Conservation (phyloP, 1,140 invertebrate genomes). For the Aradophagus sp. region DNA sequence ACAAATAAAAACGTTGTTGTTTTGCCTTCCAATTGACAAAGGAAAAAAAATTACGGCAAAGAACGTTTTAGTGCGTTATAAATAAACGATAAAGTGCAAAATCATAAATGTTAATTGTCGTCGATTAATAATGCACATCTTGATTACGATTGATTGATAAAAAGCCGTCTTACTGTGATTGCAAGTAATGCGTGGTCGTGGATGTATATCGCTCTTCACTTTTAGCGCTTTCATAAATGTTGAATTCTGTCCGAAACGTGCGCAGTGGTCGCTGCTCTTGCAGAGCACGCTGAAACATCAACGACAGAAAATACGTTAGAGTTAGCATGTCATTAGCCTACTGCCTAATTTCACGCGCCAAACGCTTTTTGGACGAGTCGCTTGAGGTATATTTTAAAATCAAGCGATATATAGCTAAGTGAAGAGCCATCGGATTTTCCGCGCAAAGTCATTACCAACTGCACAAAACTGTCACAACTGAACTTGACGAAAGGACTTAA, state of each 20-base stretch:
- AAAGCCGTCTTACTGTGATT: slow-evolving; percentile 77
- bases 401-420: slow-evolving; percentile 14
- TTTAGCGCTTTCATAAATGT: slow-evolving; percentile 81
- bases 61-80: too few species aligned
- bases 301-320: slow-evolving; percentile 64
- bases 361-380: slow-evolving; percentile 13
- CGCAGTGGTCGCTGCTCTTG: slow-evolving; percentile 83
- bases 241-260: slow-evolving; percentile 87
- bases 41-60: too few species aligned
- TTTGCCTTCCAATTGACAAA: too few species aligned
- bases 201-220: slow-evolving; percentile 78
- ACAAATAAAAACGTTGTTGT: too few species aligned
- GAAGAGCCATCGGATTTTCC: neutral
- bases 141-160: too few species aligned
- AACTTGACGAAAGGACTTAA: slow-evolving; percentile 17
- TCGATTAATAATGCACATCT: too few species aligned
- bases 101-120: too few species aligned
- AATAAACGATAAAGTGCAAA: too few species aligned
- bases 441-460: slow-evolving; percentile 3
- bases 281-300: slow-evolving; percentile 75
- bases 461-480: slow-evolving; percentile 6
- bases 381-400: slow-evolving; percentile 32
- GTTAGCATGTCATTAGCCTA: slow-evolving; percentile 57
- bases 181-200: slow-evolving; percentile 77
- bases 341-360: slow-evolving; percentile 18